Evolutionary conservation across 1,140 invertebrate species (phyloP), one percentile per base, ranked within the genome.

Genomic region (Oryctes rhinoceros): DNA sequence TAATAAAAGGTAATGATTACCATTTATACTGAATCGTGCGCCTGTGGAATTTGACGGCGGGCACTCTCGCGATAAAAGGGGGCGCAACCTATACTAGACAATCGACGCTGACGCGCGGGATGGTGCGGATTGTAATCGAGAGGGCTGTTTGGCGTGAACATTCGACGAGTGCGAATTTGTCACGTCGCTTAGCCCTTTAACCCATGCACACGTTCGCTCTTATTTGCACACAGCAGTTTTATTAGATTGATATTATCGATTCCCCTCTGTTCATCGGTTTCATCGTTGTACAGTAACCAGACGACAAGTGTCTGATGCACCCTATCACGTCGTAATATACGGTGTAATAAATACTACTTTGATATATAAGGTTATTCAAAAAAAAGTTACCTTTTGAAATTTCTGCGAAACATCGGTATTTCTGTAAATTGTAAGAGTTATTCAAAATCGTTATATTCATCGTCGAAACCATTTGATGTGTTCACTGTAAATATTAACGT

Each of bases 241-340:
- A 81, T 81, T 81, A 81, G 81, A 81, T 81, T 81, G 81, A 80
- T 80, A 81, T 81, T 79, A 81, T 81, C 81, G 65, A 81, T 76
- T 74, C 78, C 37, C 24, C 37, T 53, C 77, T 44, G 39, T 44
- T 44, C 39, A 10, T 30, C 24, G 39, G 39, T 44, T 44, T 44
- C 9, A 10, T 44, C 39, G 1, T 3, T 10, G 9, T 44, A 44
- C 39, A 44, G 39, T 44, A 44, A 44, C 39, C 39, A 10, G 39
- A 44, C 39, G 39, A 44, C 39, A 44, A 44, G 39, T 44, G 9
- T 44, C 9, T 44, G 24, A 30, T 30, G 39, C 39, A 44, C 39
- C 39, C 39, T 44, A 44, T 5, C 39, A 44, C 39, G 39, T 10
- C 5, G 9, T 44, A 10, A 44, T 44, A 10, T 44, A 44, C 39